phyloP scores from a whole-genome alignment of 2,797 vertebrate genomes.

The Pangasius sanitwongsei region DNA sequence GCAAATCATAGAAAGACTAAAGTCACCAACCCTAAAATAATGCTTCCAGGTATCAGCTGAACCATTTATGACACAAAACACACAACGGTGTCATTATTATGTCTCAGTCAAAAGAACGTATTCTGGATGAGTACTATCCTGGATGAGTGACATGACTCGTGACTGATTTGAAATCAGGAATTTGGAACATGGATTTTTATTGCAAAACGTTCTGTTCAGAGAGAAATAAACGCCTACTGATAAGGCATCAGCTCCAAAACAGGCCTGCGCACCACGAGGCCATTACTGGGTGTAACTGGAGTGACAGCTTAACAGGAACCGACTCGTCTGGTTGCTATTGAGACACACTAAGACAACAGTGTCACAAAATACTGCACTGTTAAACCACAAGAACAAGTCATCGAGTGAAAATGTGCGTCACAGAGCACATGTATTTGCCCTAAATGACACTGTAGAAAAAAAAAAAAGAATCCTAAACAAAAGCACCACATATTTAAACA shows the following conservation, averaged over 20 bases:
- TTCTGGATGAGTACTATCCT: background rate
- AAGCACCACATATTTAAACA: background rate
- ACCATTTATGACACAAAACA: background rate
- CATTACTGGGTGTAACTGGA: constrained; percentile 22
- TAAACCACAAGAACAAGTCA: background rate
- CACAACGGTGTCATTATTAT: background rate
- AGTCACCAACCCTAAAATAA: background rate
- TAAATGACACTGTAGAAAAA: background rate
- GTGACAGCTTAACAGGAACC: constrained; percentile 26
- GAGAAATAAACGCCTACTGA: background rate
- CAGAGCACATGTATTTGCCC: background rate
- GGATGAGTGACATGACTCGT: background rate
- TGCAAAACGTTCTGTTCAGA: background rate
- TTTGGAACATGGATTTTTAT: background rate
- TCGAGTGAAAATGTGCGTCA: background rate
- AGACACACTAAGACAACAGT: background rate
- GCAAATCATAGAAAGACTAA: background rate
- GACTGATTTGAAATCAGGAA: background rate
- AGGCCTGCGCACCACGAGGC: background rate
- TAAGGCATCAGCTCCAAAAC: background rate
- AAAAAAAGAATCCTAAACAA: background rate
- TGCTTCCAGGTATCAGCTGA: background rate
- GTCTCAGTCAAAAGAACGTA: background rate
- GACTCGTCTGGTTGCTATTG: constrained; percentile 28
- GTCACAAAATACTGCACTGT: background rate